phyloP scores from a whole-genome alignment of 1,140 invertebrate species.

The Polypedilum vanderplanki region DNA sequence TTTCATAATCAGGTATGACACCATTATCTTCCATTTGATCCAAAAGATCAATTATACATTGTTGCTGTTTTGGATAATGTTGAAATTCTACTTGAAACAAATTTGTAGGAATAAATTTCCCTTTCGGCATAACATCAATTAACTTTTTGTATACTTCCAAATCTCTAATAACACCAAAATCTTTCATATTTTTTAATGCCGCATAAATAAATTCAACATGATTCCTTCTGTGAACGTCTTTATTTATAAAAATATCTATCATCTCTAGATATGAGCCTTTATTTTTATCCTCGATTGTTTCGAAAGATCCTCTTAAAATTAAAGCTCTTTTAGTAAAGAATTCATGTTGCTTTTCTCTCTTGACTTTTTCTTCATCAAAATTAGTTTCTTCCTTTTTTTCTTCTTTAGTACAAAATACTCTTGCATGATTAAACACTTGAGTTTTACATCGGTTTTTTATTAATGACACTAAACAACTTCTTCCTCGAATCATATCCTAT shows the following conservation, averaged over 20 bases:
- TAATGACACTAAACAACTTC: neutral
- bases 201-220: slow-evolving; percentile 92
- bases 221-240: slow-evolving; percentile 57
- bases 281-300: slow-evolving; percentile 54
- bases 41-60: slow-evolving; percentile 78
- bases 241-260: slow-evolving; percentile 60
- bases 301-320: slow-evolving; percentile 43
- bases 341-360: neutral
- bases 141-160: slow-evolving; percentile 85
- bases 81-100: slow-evolving; percentile 77
- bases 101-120: slow-evolving; percentile 74
- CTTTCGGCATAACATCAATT: slow-evolving; percentile 88
- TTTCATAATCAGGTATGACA: slow-evolving; percentile 85
- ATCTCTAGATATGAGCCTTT: slow-evolving; percentile 67
- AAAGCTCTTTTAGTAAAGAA: neutral
- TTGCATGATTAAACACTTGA: neutral
- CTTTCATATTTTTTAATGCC: slow-evolving; percentile 80
- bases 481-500: neutral
- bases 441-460: neutral
- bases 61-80: slow-evolving; percentile 92
- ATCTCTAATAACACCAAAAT: slow-evolving; percentile 85
- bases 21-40: slow-evolving; percentile 86
- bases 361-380: neutral
- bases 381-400: neutral
- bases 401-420: neutral